Evolutionary conservation across 2,797 vertebrate genomes (phyloP).

Genomic region (Adelosebastes latens): DNA sequence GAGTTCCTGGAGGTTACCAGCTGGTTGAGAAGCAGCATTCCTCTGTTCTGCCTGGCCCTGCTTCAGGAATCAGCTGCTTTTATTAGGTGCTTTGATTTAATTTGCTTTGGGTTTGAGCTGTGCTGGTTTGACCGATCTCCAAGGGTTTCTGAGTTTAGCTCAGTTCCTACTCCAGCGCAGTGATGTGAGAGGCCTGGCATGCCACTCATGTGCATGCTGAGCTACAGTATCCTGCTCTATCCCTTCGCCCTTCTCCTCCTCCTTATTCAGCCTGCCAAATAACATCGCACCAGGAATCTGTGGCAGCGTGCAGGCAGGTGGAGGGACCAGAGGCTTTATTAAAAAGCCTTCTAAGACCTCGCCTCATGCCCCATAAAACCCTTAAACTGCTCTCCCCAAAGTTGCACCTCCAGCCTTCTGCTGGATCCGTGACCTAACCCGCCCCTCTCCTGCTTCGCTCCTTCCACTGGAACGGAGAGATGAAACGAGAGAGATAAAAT

Average conservation of each 20-base stretch:
- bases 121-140: conserved; percentile 30
- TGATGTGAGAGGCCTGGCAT: conserved; percentile 62
- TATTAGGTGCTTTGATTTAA: conserved; percentile 52
- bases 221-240: conserved; percentile 28
- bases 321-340: conserved; percentile 46
- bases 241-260: conserved; percentile 6
- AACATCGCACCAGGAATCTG: conserved; percentile 45
- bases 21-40: conserved; percentile 25
- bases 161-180: conserved; percentile 13
- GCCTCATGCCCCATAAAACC: conserved; percentile 53
- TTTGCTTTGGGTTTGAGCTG: conserved; percentile 31
- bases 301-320: conserved; percentile 48
- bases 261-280: conserved; percentile 34
- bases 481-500: conserved; percentile 58
- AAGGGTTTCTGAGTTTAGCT: conserved; percentile 54
- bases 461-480: conserved; percentile 26
- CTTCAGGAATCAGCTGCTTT: conserved; percentile 24
- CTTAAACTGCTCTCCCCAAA: conserved; percentile 22
- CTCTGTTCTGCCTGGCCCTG: neutral
- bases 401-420: neutral
- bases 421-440: conserved; percentile 48
- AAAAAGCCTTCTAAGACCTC: conserved; percentile 41
- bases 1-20: conserved; percentile 38
- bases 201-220: conserved; percentile 36
- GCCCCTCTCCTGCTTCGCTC: conserved; percentile 15